These are phyloP conservation scores for Leptinotarsa tumamoca DNA, from an alignment of 2,888 invertebrate genomes.

Conservation along the genomic window DNA sequence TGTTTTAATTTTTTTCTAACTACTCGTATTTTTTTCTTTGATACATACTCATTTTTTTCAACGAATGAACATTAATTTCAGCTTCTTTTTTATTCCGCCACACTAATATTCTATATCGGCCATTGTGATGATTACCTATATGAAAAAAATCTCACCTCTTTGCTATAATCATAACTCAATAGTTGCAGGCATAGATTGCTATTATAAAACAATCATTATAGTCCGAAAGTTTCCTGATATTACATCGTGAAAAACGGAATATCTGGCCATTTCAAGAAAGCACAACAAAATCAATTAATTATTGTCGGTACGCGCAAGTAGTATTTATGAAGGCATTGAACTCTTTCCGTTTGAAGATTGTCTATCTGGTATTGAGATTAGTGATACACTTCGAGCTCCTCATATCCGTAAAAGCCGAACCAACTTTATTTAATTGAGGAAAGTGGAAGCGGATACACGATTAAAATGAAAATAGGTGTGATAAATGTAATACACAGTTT, in stretches of 20 bases:
- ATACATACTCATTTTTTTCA: no score
- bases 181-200: no score
- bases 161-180: no score
- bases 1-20: no score
- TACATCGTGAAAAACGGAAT: slow-evolving; percentile 10
- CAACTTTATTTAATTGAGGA: background rate
- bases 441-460: background rate
- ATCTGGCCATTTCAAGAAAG: background rate
- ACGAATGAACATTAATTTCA: no score
- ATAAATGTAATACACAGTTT: background rate
- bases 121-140: no score
- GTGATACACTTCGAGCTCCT: slow-evolving; percentile 26
- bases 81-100: no score
- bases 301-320: background rate
- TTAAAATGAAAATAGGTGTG: background rate
- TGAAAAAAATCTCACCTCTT: no score
- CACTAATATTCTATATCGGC: no score
- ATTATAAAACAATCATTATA: background rate
- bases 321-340: slow-evolving; percentile 27
- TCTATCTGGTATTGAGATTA: slow-evolving; percentile 32
- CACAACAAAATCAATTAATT: background rate
- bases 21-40: no score
- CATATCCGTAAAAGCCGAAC: slow-evolving; percentile 14
- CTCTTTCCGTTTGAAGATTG: slow-evolving; percentile 28
- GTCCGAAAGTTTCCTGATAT: slow-evolving; percentile 4